Evolutionary conservation across 1,140 invertebrate genomes (phyloP).

Genomic region (Portunus trituberculatus): DNA sequence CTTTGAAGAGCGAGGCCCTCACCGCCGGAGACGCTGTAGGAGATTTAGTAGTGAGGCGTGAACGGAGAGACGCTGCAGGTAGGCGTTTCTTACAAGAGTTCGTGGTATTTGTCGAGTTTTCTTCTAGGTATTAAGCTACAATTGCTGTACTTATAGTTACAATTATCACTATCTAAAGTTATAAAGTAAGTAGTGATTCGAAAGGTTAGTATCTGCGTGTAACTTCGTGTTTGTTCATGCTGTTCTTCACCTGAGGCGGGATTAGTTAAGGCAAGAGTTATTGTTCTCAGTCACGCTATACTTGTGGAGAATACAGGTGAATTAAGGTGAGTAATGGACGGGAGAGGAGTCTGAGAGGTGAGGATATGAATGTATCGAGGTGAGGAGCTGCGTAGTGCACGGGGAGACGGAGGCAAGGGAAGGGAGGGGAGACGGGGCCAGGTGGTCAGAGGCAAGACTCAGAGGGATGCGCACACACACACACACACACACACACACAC

Average conservation of each 20-base stretch:
- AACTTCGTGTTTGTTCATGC: neutral
- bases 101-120: too few species aligned
- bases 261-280: too few species aligned
- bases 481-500: conserved; percentile 49
- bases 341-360: neutral
- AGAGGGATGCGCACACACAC: neutral
- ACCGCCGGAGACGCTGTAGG: neutral
- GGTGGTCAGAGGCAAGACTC: neutral
- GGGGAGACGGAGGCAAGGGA: too few species aligned
- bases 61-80: neutral
- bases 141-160: too few species aligned
- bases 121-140: too few species aligned
- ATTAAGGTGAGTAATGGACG: neutral
- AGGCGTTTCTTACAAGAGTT: neutral
- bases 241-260: neutral
- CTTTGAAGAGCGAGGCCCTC: conserved; percentile 30
- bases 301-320: neutral
- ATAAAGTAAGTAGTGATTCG: too few species aligned
- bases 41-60: neutral
- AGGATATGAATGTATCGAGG: neutral
- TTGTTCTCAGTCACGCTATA: neutral
- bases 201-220: neutral
- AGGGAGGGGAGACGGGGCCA: neutral
- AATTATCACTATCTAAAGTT: too few species aligned
- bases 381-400: neutral